Evolutionary conservation across 1,140 invertebrate species (phyloP), one percentile per base, ranked within the genome.

Genomic region (Acyrthosiphon pisum): DNA sequence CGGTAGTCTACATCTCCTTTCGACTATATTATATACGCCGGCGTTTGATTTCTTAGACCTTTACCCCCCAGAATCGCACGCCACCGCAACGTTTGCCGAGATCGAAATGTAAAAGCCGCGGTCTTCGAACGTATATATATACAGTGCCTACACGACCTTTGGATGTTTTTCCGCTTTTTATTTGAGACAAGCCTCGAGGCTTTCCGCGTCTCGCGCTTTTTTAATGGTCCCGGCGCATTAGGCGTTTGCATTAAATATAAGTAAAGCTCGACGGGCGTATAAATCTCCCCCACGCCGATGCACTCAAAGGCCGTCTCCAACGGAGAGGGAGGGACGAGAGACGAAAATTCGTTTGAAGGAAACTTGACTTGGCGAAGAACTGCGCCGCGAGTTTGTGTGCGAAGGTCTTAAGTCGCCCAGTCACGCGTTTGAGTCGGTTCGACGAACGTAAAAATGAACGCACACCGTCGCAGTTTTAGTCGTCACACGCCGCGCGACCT

Each of bases 211-310:
- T 60, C 37, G 6, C 26, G 6, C 4, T 50, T 91, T 91, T 91
- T 81, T 81, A 91, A 91, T 81, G 90, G 90, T 50, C 6, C 18
- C 68, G 7, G n/a, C 68, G 90, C 90, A 81, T 83, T 91, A 81
- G n/a, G n/a, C 87, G 8, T 91, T 91, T 91, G 35, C 90, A 50
- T 91, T 83, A 91, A 91, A 35, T 44, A 50, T 48, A 83, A 83
- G 68, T 14, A 90, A 91, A 81, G 23, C 56, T 9, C 90, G 26
- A 76, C n/a, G 50, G 18, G 68, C 26, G 20, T 53, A 68, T 91
- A 91, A 83, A 83, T 91, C 68, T 83, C 37, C 8, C 68, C 7
- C 20, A 41, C 90, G 50, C 26, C 44, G 26, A 56, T 44, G 44
- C 90, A 46, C 14, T 35, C 35, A 88, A 48, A 88, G 86, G n/a